Evolutionary conservation across 92 coral and sea anemone species (phyloP).

Genomic region (Siderastrea siderea): DNA sequence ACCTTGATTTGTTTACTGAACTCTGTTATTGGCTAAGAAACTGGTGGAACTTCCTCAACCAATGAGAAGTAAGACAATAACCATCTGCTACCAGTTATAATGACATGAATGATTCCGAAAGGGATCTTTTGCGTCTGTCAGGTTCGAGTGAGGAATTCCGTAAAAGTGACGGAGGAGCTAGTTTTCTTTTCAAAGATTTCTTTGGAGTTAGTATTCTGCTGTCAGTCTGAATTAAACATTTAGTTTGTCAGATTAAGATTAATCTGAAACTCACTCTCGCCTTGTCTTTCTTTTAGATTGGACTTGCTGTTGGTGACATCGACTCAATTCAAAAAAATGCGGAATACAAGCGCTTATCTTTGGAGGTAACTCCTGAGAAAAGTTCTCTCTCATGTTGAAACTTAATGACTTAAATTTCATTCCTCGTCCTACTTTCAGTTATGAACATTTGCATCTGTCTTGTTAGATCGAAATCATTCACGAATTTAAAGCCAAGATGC

Average conservation of each 20-base stretch:
- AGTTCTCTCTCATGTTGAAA: background rate
- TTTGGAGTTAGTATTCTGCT: too few relatives aligned
- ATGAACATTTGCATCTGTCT: background rate
- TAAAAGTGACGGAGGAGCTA: too few relatives aligned
- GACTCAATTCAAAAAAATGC: conserved; percentile 94
- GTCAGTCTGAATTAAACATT: too few relatives aligned
- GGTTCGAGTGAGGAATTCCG: too few relatives aligned
- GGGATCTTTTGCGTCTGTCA: too few relatives aligned
- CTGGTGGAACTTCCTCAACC: background rate
- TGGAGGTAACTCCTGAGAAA: conserved; percentile 61
- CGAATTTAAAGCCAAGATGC: conserved; percentile 72
- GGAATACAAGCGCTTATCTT: conserved; percentile 81
- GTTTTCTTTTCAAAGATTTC: too few relatives aligned
- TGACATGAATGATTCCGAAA: too few relatives aligned
- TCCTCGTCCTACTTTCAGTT: background rate
- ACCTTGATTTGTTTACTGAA: too few relatives aligned
- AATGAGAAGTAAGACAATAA: too few relatives aligned
- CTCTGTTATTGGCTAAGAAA: background rate
- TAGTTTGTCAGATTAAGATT: too few relatives aligned
- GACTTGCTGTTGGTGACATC: conserved; percentile 98
- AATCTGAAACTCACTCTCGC: background rate
- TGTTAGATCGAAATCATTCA: conserved; percentile 68
- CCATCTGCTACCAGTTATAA: too few relatives aligned
- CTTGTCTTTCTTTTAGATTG: conserved; percentile 68
- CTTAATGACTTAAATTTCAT: too few relatives aligned